Evolutionary conservation across 2,888 invertebrate genomes (phyloP), one percentile per base, ranked within the genome.

Genomic region (Campoletis raptor): DNA sequence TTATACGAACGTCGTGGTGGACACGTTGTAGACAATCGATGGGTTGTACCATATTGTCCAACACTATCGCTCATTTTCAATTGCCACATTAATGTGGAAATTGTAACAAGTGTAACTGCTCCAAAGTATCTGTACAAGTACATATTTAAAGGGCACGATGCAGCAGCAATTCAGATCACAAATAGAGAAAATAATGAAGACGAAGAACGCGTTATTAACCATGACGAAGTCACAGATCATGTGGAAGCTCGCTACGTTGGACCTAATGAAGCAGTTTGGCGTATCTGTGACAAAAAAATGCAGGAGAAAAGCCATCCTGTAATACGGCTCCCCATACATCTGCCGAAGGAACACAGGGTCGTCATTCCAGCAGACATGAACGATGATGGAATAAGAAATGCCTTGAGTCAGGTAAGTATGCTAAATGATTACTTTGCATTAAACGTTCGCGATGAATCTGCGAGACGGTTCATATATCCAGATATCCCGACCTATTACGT

Each of bases 11-110:
- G n/a, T n/a, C n/a, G n/a, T n/a, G n/a, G n/a, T n/a, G n/a, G n/a
- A n/a, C n/a, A n/a, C n/a, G n/a, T n/a, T n/a, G n/a, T n/a, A n/a
- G n/a, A n/a, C n/a, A n/a, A n/a, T n/a, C 85, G 89, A 21, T 92
- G 91, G 89, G 91, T 92, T 48, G 93, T 94, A 15, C 92, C 92
- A 30, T 92, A 89, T 78, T 85, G 81, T 81, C 86, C 88, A n/a
- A 76, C 54, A 61, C 83, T 91, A 52, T 86, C 86, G 48, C 18
- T 36, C n/a, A 80, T 82, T 69, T 90, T 90, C 76, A 90, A 91
- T 87, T 88, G 88, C 81, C 92, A 92, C 79, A 91, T 92, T 12
- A 92, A 92, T 85, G 91, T 92, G 48, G 90, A 92, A 88, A 78
- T n/a, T n/a, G n/a, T n/a, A n/a, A n/a, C n/a, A n/a, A n/a, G n/a